Conservation (phyloP, 1,140 invertebrate species). For the Semibalanus balanoides region DNA sequence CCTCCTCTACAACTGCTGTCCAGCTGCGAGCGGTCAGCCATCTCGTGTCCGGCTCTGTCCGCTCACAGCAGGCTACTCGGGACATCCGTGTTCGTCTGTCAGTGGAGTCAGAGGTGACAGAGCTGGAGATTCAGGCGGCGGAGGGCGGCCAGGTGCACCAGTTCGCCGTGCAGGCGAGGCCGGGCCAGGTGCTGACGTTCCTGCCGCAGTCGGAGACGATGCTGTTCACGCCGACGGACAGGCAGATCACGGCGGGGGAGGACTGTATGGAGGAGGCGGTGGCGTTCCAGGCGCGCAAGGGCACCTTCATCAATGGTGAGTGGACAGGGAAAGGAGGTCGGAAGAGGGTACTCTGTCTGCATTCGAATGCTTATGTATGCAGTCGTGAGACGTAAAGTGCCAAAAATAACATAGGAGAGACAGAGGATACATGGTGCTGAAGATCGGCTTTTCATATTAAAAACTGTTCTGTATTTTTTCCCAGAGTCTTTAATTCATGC, state of each 20-base stretch:
- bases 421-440: no score
- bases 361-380: no score
- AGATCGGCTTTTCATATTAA: no score
- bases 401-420: no score
- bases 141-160: background rate
- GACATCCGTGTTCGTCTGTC: background rate
- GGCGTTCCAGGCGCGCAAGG: slow-evolving; percentile 36
- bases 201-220: slow-evolving; percentile 29
- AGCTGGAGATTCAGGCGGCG: background rate
- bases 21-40: background rate
- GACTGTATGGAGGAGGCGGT: slow-evolving; percentile 54
- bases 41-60: background rate
- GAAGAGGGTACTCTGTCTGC: no score
- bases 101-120: background rate
- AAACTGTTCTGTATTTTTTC: no score
- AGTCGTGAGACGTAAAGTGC: no score
- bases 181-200: slow-evolving; percentile 27
- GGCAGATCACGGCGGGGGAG: slow-evolving; percentile 45
- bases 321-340: no score
- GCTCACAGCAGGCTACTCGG: background rate
- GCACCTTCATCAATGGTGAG: slow-evolving; percentile 40
- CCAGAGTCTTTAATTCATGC: no score
- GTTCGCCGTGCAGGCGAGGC: background rate
- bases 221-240: slow-evolving; percentile 50
- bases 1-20: background rate